A percentile compares a stretch with the other conserved stretches of the same genome.
Conservation (phyloP, 2,113 vertebrate species). For the Saguinus imperator region DNA sequence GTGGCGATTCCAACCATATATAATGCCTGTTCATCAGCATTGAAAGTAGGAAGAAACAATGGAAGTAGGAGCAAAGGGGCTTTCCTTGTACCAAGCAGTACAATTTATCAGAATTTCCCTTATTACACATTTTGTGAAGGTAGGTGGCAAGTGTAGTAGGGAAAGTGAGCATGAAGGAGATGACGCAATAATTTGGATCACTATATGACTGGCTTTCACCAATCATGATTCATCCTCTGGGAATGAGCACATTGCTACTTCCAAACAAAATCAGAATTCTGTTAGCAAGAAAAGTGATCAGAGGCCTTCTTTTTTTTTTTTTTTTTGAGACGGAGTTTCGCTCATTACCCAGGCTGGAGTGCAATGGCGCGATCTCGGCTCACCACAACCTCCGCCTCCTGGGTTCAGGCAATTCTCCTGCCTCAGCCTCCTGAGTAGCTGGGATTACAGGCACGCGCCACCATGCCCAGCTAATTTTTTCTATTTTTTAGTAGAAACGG, state of each 20-base stretch:
- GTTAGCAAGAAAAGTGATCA: neutral
- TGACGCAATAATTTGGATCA: neutral
- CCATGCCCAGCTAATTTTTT: too few species aligned
- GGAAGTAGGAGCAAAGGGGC: neutral
- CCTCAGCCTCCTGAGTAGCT: too few species aligned
- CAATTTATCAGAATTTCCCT: neutral
- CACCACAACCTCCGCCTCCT: too few species aligned
- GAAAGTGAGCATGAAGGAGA: neutral
- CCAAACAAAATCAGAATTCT: neutral
- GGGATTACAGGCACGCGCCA: too few species aligned
- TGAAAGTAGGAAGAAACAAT: neutral
- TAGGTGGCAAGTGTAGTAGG: neutral
- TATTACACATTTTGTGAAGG: neutral
- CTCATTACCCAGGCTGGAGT: too few species aligned
- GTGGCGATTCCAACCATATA: neutral
- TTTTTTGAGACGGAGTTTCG: too few species aligned
- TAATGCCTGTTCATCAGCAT: neutral
- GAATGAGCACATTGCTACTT: neutral
- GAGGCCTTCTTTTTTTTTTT: neutral
- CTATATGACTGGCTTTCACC: neutral
- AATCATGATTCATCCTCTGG: neutral
- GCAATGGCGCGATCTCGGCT: too few species aligned
- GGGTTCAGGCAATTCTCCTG: too few species aligned
- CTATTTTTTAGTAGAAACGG: too few species aligned
- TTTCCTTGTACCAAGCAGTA: neutral